Evolutionary conservation across 2,113 vertebrate species (phyloP).

Genomic region (Cavia aperea): DNA sequence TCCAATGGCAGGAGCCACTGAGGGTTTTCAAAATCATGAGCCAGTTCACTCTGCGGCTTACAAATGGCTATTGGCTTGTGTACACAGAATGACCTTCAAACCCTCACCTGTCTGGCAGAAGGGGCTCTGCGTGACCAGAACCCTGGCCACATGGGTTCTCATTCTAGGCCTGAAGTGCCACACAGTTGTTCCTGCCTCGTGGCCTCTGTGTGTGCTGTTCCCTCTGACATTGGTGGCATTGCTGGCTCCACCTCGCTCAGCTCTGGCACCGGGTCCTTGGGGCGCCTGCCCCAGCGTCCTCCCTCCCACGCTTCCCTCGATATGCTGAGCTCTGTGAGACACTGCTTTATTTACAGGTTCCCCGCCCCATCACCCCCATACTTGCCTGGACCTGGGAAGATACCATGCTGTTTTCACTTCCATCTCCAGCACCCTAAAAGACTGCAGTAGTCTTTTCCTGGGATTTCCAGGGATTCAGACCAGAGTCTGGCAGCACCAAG

Average conservation of each 20-base stretch:
- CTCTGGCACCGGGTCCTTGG: neutral
- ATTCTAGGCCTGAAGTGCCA: neutral
- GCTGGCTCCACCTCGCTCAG: neutral
- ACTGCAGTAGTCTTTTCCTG: neutral
- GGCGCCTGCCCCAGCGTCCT: accelerated
- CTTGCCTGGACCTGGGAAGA: neutral
- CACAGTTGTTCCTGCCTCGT: neutral
- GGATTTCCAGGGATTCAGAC: no score
- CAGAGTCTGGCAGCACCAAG: no score
- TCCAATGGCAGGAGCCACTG: accelerated
- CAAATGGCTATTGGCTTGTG: accelerated
- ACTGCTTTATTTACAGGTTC: neutral
- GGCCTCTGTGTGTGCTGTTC: neutral
- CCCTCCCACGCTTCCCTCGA: neutral
- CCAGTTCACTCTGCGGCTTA: neutral
- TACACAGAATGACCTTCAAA: neutral
- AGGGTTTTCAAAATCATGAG: accelerated
- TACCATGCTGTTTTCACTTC: no score
- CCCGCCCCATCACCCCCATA: no score
- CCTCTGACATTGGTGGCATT: neutral
- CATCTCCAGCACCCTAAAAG: neutral
- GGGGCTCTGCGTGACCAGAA: neutral
- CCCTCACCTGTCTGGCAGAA: neutral
- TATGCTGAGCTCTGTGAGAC: accelerated
- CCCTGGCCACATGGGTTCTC: neutral